Evolutionary conservation across 1,140 invertebrate species (phyloP), one percentile per base, ranked within the genome.

Genomic region (Papilio helenus): DNA sequence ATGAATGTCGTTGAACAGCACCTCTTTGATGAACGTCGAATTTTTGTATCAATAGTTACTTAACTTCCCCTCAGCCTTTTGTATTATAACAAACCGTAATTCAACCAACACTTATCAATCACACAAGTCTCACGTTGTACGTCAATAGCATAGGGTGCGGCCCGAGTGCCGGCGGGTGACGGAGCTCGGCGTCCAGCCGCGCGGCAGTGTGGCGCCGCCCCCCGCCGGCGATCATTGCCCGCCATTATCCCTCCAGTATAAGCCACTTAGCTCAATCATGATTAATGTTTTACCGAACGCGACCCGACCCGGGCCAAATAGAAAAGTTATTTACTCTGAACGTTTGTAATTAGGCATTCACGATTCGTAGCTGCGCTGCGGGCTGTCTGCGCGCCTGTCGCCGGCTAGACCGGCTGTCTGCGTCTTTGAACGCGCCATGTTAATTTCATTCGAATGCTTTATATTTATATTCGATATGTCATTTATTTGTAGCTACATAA

Each of bases 181-280:
- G 86, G 87, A 86, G 86, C 88, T 78, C 81, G 84, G 84, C 88
- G 87, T 87, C 90, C 86, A 81, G 79, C 85, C 26, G 89, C 76
- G 91, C 91, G 93, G 79, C 93, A 81, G 80, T 71, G 68, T 86
- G 90, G 90, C 92, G 92, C 91, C 92, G 89, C 88, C 91, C 89
- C 93, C 93, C 87, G 85, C 85, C 81, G 88, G 83, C 86, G 89
- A 93, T 94, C 92, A 91, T 92, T 90, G 91, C 90, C 87, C 83
- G 87, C 87, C 89, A 92, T 94, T 93, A 92, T 89, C 90, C 92
- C 87, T 85, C 90, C 90, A 86, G 89, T 93, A 94, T 94, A 92
- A 93, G 92, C 93, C 93, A 94, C 93, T 94, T 94, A 94, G 91
- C 88, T 93, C 93, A 94, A 94, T 94, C 93, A 94, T 94, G 93